Conservation (phyloP, 2,888 invertebrate species). For the Schizotus pectinicornis region DNA sequence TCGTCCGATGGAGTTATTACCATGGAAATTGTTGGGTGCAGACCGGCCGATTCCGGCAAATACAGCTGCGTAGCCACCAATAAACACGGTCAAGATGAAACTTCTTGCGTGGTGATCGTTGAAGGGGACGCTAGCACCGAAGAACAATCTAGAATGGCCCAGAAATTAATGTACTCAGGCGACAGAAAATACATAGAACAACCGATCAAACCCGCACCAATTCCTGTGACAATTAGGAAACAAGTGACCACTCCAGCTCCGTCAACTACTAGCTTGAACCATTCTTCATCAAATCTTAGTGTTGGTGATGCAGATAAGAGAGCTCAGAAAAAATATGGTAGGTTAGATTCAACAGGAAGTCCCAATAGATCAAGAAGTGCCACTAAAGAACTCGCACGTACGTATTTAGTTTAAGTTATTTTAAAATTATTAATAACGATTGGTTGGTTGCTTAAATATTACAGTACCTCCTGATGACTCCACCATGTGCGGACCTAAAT, state of each 20-base stretch:
- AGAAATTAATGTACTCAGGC: constrained; percentile 88
- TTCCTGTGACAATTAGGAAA: constrained; percentile 71
- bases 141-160: constrained; percentile 83
- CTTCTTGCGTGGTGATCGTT: constrained; percentile 92
- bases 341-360: constrained; percentile 76
- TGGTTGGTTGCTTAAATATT: constrained; percentile 34
- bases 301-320: constrained; percentile 60
- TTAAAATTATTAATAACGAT: constrained; percentile 10
- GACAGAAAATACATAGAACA: constrained; percentile 89
- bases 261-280: constrained; percentile 55
- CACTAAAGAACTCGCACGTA: constrained; percentile 87
- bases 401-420: constrained; percentile 31
- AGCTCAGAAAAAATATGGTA: constrained; percentile 70
- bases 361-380: constrained; percentile 87
- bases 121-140: constrained; percentile 83
- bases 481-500: constrained; percentile 85
- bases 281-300: constrained; percentile 55
- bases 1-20: constrained; percentile 95
- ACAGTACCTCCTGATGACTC: constrained; percentile 86
- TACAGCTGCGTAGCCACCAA: constrained; percentile 95
- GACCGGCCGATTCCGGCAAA: constrained; percentile 94
- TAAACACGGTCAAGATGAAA: constrained; percentile 93
- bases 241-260: constrained; percentile 55
- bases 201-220: constrained; percentile 79
- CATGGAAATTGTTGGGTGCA: constrained; percentile 94